Percentiles rank a stretch among this genome's conserved stretches.
Evolutionary conservation across 2,888 invertebrate genomes (phyloP).

Genomic region (Pyrocoelia pectoralis): DNA sequence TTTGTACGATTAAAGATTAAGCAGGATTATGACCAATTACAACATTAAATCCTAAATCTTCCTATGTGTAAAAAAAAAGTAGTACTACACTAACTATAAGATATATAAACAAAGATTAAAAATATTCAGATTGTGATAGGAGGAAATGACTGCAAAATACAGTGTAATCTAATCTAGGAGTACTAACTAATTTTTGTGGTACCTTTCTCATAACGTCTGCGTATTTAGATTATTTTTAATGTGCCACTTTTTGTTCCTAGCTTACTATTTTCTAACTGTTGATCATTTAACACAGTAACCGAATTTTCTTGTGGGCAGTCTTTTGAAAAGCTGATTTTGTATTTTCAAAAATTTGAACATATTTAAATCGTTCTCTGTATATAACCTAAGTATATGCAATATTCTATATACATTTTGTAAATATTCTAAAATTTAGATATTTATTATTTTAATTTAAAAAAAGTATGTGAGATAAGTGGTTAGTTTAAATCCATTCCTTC

Average conservation of each 20-base stretch:
- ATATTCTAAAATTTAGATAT: conserved; percentile 44
- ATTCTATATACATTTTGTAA: conserved; percentile 49
- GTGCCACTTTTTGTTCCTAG: neutral
- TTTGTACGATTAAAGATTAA: conserved; percentile 1
- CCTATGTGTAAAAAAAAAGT: neutral
- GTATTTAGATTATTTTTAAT: neutral
- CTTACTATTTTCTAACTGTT: no score
- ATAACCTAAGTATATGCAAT: conserved; percentile 51
- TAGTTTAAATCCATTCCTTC: conserved; percentile 22
- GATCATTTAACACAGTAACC: no score
- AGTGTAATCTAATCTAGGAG: conserved; percentile 19
- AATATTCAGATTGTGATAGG: conserved; percentile 30
- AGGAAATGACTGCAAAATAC: conserved; percentile 29
- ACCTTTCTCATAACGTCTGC: neutral
- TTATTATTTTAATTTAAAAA: conserved; percentile 39
- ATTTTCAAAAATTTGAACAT: conserved; percentile 55
- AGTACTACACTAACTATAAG: neutral
- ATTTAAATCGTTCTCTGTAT: conserved; percentile 52
- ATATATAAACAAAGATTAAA: neutral
- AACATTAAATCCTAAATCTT: conserved; percentile 1
- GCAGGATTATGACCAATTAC: conserved; percentile 1
- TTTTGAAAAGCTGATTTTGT: conserved; percentile 47
- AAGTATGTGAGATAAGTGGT: conserved; percentile 29
- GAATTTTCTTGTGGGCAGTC: neutral
- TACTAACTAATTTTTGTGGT: conserved; percentile 28